Evolutionary conservation across 2,113 vertebrate species (phyloP), one percentile per base, ranked within the genome.

Genomic region (Hydropotes inermis): DNA sequence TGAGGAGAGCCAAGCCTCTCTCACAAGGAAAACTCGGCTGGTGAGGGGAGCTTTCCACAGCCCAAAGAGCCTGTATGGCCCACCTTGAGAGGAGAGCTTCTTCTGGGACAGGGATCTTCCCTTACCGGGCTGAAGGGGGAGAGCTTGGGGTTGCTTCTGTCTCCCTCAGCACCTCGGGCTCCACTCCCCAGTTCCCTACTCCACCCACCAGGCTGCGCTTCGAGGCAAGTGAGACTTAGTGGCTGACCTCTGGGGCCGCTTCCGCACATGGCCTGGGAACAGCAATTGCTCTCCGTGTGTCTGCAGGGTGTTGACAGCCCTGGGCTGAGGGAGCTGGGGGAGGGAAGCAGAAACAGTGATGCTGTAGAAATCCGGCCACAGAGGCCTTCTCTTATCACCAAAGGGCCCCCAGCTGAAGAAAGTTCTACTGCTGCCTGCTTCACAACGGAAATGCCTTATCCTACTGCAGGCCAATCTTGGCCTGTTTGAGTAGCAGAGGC

Each of bases 271-370:
- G 92, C 94, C 92, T 98, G 95, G 98, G 95, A 96, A 89, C 76
- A 55, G 89, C 76, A 16, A 30, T 89, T 60, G 47, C 86, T 96
- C 91, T 98, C 89, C 4, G 9, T 91, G 91, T 89, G 88, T 61
- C 39, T 86, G 83, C 58, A 93, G 93, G 87, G 97, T 97, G 98
- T 94, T 97, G 98, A 98, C 98, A 98, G 95, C 96, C 52, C 23
- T 91, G 88, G 95, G 83, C 78, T 36, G 14, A 67, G 67, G 70
- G 93, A 96, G 57, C 50, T 89, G 52, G 92, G 91, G 82, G 86
- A 64, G 86, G 84, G 94, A 81, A 81, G 79, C 54, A 43, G 88
- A 89, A 95, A 92, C 67, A 89, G 76, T 7, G 21, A 47, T 30
- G 50, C 19, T 91, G 96, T 74, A 91, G 91, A 98, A 95, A 94